phyloP scores from a whole-genome alignment of 64 coral and sea anemone species.

The Porites lutea region DNA sequence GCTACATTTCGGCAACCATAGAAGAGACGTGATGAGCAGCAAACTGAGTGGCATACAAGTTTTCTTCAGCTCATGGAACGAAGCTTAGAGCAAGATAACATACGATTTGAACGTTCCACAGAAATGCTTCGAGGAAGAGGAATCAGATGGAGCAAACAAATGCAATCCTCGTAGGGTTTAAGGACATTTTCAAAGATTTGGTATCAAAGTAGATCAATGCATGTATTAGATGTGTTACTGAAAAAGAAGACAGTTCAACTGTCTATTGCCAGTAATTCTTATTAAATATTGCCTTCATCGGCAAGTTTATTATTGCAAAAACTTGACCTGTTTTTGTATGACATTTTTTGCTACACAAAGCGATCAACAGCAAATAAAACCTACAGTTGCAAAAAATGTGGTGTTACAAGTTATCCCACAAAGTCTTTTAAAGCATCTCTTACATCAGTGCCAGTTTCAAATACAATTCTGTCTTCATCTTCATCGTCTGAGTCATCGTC shows the following conservation, averaged over 20 bases:
- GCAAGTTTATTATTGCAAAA: conserved; percentile 15
- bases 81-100: conserved; percentile 20
- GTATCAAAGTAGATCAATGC: conserved; percentile 17
- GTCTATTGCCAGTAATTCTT: conserved; percentile 1
- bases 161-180: not conserved
- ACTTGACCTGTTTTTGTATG: conserved; percentile 11
- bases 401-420: conserved; percentile 19
- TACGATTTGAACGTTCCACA: conserved; percentile 35
- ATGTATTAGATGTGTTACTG: conserved; percentile 3
- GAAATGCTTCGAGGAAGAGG: conserved; percentile 22
- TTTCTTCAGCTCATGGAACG: conserved; percentile 4
- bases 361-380: conserved; percentile 12
- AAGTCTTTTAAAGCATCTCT: conserved; percentile 28
- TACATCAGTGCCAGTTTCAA: not conserved
- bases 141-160: conserved; percentile 45
- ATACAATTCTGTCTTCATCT: conserved; percentile 10
- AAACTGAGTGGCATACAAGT: not conserved
- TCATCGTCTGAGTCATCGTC: not conserved
- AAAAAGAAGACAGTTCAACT: conserved; percentile 1
- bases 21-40: not conserved
- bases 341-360: not conserved
- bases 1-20: conserved; percentile 80
- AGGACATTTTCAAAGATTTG: conserved; percentile 11
- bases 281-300: not conserved
- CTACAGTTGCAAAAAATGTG: conserved; percentile 11